phyloP scores from a whole-genome alignment of 1,140 invertebrate genomes.

The Procambarus virginalis region DNA sequence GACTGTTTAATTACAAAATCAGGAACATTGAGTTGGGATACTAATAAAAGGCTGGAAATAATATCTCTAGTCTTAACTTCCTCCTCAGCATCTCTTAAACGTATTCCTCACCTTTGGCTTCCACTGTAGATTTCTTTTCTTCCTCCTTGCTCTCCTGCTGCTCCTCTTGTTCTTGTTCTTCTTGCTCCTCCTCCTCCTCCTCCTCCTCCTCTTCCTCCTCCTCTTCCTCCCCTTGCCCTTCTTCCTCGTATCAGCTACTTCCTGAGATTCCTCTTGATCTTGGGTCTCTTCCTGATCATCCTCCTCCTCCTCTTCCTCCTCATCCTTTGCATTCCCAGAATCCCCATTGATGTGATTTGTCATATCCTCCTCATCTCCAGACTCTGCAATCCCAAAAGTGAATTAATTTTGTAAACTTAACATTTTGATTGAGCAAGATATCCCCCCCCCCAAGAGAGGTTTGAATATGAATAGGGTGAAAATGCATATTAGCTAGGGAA shows the following conservation, averaged over 20 bases:
- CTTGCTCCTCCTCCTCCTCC: not conserved
- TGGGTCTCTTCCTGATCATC: conserved; percentile 20
- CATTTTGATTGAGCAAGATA: too few species aligned
- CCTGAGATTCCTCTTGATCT: conserved; percentile 9
- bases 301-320: conserved; percentile 29
- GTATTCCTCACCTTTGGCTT: too few species aligned
- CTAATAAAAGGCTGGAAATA: too few species aligned
- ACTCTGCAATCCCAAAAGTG: conserved; percentile 11
- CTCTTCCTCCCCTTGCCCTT: not conserved
- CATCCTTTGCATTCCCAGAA: conserved; percentile 9
- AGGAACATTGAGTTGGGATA: too few species aligned
- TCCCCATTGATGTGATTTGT: conserved; percentile 51
- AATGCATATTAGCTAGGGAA: too few species aligned
- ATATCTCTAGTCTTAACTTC: too few species aligned
- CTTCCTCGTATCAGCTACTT: conserved; percentile 7
- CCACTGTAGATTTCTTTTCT: too few species aligned
- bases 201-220: not conserved
- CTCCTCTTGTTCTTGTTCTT: not conserved
- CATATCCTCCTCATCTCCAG: conserved; percentile 43
- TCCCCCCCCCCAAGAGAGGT: too few species aligned
- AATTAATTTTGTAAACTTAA: too few species aligned
- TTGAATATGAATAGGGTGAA: too few species aligned
- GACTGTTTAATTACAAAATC: too few species aligned
- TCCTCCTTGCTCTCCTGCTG: not conserved
- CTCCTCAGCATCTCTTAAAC: too few species aligned